Percentiles rank a stretch among this genome's conserved stretches.
Evolutionary conservation across 2,113 vertebrate species (phyloP).

Genomic region (Bujurquina vittata): DNA sequence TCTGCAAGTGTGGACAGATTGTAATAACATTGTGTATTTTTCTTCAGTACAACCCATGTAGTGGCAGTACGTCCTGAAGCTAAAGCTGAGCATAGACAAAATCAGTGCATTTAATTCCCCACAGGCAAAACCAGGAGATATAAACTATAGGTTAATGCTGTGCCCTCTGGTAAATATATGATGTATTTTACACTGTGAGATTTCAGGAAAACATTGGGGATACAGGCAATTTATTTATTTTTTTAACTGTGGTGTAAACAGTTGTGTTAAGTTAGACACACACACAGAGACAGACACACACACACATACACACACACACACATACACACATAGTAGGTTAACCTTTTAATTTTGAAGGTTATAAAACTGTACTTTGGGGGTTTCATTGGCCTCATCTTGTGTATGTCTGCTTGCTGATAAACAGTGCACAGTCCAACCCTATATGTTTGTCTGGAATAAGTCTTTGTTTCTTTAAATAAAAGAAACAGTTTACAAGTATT

Average conservation of each 20-base stretch:
- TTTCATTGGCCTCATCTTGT: constrained; percentile 8
- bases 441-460: too few relatives aligned
- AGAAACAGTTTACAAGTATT: too few relatives aligned
- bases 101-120: constrained; percentile 22
- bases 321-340: background rate
- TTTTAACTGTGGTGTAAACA: constrained; percentile 8
- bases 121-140: background rate
- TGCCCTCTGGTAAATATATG: constrained; percentile 29
- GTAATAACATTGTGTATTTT: constrained; percentile 62
- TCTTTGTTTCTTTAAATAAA: too few relatives aligned
- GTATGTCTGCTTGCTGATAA: background rate
- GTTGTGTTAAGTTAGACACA: background rate
- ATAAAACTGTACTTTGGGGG: constrained; percentile 15
- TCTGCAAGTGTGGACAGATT: constrained; percentile 42
- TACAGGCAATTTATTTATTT: background rate
- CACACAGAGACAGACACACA: too few relatives aligned
- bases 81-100: constrained; percentile 21
- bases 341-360: constrained; percentile 15
- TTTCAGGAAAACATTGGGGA: constrained; percentile 8
- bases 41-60: constrained; percentile 61
- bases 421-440: too few relatives aligned
- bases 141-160: constrained; percentile 33
- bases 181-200: constrained; percentile 30
- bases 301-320: too few relatives aligned
- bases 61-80: constrained; percentile 64